Base-by-base conservation (phyloP, 2,888 invertebrate species). In the Oscheius sp. region DNA sequence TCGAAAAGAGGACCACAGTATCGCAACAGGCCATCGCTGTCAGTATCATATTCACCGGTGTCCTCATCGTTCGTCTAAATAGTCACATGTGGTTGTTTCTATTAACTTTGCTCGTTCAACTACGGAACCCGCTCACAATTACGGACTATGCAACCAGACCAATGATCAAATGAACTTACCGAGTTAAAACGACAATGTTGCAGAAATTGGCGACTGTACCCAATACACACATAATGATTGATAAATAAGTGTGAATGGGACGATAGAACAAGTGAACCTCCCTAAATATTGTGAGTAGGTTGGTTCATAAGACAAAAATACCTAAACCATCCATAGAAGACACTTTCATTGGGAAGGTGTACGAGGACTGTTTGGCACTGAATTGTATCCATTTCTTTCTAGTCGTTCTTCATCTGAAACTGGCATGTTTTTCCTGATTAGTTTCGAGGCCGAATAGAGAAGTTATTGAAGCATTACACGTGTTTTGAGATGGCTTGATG, bases 21-120 rank as follows among this genome's bases (percentile, higher is more conserved):
- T 89, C 89, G 73, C 89, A 89, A 53, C 85, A 85, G 21, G 87
- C 88, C 87, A 88, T 88, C 48, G 87, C 88, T 2, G 85, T 85
- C 42, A 88, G 81, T 7, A 88, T 88, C 85, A 85, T 84, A 71
- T 89, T 88, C 10, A 88, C 87, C 5, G 88, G 88, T 32, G 85
- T 87, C n/a, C 88, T 81, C 88, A 88, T 88, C 50, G 84, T 78
- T 58, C 85, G 74, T 58, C 87, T 87, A 60, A 59, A 84, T 87
- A 72, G 87, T 88, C n/a, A 4, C 47, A 42, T 62, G 42, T 62
- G 42, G 3, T 42, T 42, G 29, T 32, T 33, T 58, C 58, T 58
- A 10, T 58, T 33, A 58, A 33, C 29, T 33, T 21, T 10, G 53
- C 53, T 53, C 53, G 53, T 21, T 32, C 33, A 33, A 42, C 42